Percentiles rank a stretch among this genome's conserved stretches.
Evolutionary conservation across 2,797 vertebrate species (phyloP).

Genomic region (Anabacerthia variegaticeps): DNA sequence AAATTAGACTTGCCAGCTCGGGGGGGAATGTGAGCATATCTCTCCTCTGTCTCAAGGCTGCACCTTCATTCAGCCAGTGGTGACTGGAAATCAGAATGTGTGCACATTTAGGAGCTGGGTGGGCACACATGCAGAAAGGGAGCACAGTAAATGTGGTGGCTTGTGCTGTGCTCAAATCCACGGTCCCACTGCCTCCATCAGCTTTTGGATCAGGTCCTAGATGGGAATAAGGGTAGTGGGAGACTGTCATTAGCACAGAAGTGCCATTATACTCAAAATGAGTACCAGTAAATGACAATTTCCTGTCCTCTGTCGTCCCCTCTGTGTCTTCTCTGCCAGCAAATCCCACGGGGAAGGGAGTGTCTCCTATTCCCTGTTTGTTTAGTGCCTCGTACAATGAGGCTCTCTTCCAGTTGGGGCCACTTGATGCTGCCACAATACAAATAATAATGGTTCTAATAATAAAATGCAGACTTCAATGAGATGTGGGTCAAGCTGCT

Average conservation of each 20-base stretch:
- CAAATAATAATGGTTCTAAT: slow-evolving; percentile 62
- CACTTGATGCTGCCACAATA: slow-evolving; percentile 45
- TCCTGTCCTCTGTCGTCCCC: slow-evolving; percentile 14
- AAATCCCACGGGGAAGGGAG: slow-evolving; percentile 50
- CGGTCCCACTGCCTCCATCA: background rate
- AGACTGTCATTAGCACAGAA: background rate
- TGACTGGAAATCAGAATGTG: background rate
- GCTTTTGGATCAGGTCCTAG: background rate
- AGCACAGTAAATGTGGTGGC: background rate
- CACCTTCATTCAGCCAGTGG: background rate
- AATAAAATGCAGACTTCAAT: slow-evolving; percentile 59
- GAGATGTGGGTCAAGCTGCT: slow-evolving; percentile 35
- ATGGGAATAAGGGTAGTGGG: background rate
- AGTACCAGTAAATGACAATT: slow-evolving; percentile 25
- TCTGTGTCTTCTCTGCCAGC: background rate
- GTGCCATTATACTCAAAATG: background rate
- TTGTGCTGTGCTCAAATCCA: background rate
- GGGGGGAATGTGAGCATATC: background rate
- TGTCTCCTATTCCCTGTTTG: slow-evolving; percentile 23
- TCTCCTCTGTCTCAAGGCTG: background rate
- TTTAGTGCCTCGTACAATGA: slow-evolving; percentile 45
- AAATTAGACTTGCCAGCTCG: slow-evolving; percentile 25
- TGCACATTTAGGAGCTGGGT: background rate
- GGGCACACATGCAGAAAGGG: background rate
- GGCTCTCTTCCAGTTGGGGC: slow-evolving; percentile 22